These are phyloP conservation scores for Erebia aethiops DNA, from an alignment of 2,888 invertebrate species.

Conservation along the genomic window DNA sequence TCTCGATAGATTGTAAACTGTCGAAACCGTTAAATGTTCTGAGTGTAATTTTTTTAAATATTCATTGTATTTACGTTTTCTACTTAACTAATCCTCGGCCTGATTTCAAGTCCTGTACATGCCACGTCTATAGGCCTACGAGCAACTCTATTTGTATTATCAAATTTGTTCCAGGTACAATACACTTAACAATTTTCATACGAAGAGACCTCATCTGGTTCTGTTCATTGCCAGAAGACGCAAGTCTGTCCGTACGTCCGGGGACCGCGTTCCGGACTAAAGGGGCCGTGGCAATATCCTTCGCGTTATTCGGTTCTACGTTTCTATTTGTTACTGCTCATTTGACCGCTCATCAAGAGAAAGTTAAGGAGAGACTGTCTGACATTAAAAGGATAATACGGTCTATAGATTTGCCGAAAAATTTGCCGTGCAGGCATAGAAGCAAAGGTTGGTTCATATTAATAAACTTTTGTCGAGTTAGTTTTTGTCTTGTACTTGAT, in stretches of 20 bases:
- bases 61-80: too few species aligned
- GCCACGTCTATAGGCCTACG: too few species aligned
- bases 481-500: too few species aligned
- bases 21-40: too few species aligned
- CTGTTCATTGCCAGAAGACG: slow-evolving; percentile 95
- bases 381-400: slow-evolving; percentile 93
- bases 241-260: slow-evolving; percentile 92
- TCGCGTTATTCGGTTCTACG: slow-evolving; percentile 96
- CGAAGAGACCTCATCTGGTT: slow-evolving; percentile 97
- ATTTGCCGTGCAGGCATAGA: slow-evolving; percentile 89
- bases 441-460: slow-evolving; percentile 82
- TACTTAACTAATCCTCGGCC: too few species aligned
- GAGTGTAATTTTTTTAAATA: too few species aligned
- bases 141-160: not conserved
- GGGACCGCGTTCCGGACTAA: slow-evolving; percentile 96
- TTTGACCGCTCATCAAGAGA: slow-evolving; percentile 95
- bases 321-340: slow-evolving; percentile 98
- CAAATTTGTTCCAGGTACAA: slow-evolving; percentile 83
- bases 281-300: slow-evolving; percentile 96
- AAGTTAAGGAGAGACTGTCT: slow-evolving; percentile 92
- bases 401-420: slow-evolving; percentile 91
- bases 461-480: too few species aligned
- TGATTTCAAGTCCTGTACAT: too few species aligned
- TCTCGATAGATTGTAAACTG: too few species aligned
- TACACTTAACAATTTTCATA: slow-evolving; percentile 94